Conservation (phyloP, 2,113 vertebrate species). For the Chionis minor region DNA sequence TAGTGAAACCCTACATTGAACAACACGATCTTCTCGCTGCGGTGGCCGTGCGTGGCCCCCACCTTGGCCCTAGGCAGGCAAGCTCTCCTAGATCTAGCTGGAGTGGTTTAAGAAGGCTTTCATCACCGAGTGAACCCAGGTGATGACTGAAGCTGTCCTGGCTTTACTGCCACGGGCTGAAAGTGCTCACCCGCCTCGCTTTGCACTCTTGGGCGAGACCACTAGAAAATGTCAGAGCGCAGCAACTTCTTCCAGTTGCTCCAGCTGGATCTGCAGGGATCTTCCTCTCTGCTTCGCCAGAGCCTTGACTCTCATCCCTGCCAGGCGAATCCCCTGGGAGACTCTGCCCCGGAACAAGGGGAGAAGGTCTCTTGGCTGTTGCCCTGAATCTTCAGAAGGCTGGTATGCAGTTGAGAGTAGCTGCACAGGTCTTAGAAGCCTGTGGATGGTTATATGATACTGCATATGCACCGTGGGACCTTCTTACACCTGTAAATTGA, state of each 20-base stretch:
- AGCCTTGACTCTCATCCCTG: neutral
- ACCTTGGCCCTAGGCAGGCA: neutral
- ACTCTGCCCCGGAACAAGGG: neutral
- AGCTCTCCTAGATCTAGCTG: neutral
- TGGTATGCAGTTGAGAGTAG: neutral
- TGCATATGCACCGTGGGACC: neutral
- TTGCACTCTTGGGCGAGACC: neutral
- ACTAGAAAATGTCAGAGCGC: neutral
- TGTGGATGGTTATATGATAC: neutral
- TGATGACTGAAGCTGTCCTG: neutral
- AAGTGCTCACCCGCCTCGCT: neutral
- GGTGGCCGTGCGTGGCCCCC: neutral
- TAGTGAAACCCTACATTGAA: neutral
- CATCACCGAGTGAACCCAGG: neutral
- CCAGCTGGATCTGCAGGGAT: constrained; percentile 10
- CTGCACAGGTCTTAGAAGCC: neutral
- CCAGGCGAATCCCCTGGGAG: neutral
- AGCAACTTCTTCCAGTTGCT: neutral
- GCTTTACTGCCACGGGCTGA: neutral
- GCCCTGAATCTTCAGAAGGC: neutral
- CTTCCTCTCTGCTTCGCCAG: neutral
- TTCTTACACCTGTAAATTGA: neutral
- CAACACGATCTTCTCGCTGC: accelerated
- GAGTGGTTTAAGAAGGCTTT: neutral
- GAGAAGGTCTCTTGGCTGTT: neutral